Percentiles rank a stretch among this genome's conserved stretches.
Evolutionary conservation across 2,888 invertebrate species (phyloP).

Genomic region (Zootermopsis nevadensis): DNA sequence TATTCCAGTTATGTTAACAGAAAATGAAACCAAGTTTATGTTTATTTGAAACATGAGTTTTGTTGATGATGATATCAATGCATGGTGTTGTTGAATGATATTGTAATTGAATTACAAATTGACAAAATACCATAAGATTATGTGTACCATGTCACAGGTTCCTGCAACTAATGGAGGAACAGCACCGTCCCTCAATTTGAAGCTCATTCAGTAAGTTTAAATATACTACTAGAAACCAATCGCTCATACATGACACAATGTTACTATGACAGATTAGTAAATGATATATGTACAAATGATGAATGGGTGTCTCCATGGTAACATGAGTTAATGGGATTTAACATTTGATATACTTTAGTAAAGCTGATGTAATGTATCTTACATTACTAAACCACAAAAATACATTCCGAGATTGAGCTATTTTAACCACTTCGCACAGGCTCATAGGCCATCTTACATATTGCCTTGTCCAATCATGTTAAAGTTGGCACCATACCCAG

Average conservation of each 20-base stretch:
- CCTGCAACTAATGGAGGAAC: slow-evolving; percentile 11
- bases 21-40: slow-evolving; percentile 18
- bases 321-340: slow-evolving; percentile 30
- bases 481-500: neutral
- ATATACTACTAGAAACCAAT: slow-evolving; percentile 7
- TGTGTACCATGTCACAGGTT: neutral
- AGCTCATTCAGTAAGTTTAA: slow-evolving; percentile 29
- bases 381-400: slow-evolving; percentile 35
- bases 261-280: slow-evolving; percentile 32
- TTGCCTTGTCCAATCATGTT: slow-evolving; percentile 8
- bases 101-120: slow-evolving; percentile 29
- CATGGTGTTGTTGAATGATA: slow-evolving; percentile 12
- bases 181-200: slow-evolving; percentile 19
- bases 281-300: slow-evolving; percentile 36
- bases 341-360: slow-evolving; percentile 34
- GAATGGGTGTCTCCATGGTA: slow-evolving; percentile 16
- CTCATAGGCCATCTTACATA: slow-evolving; percentile 14
- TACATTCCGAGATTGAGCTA: slow-evolving; percentile 41
- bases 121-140: slow-evolving; percentile 21
- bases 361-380: slow-evolving; percentile 35
- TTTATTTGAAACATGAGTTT: slow-evolving; percentile 12
- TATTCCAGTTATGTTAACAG: neutral
- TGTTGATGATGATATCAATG: slow-evolving; percentile 9
- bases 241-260: slow-evolving; percentile 18
- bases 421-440: slow-evolving; percentile 25